Conservation (phyloP, 2,113 vertebrate species). For the Oxyruncus cristatus region DNA sequence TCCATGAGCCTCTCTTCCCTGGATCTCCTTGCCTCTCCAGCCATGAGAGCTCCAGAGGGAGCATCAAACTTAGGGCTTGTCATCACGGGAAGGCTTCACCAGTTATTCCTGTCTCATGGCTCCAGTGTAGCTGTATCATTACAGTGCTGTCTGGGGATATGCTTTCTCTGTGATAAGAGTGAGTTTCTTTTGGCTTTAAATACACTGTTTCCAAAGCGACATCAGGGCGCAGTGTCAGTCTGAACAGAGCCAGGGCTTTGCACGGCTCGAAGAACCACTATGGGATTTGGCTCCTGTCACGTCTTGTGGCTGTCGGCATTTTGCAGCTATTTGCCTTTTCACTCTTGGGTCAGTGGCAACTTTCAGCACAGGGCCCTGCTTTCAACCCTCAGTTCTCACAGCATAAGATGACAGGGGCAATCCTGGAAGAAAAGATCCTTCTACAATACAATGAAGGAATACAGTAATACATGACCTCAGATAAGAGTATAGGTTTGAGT, state of each 20-base stretch:
- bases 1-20: neutral
- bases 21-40: neutral
- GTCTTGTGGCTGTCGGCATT: neutral
- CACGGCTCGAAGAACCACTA: fast-evolving
- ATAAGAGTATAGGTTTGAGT: neutral
- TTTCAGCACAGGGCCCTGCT: neutral
- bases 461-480: neutral
- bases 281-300: neutral
- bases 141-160: neutral
- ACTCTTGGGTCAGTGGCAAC: neutral
- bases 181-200: neutral
- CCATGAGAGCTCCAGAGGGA: neutral
- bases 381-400: neutral
- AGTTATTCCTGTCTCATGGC: neutral
- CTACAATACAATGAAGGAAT: neutral
- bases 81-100: neutral
- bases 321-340: neutral
- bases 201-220: neutral
- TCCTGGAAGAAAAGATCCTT: neutral
- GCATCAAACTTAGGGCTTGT: neutral
- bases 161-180: neutral
- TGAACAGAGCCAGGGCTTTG: neutral
- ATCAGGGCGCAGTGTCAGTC: fast-evolving
- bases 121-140: neutral
- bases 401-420: neutral